Evolutionary conservation across 1,140 invertebrate species (phyloP), one percentile per base, ranked within the genome.

Genomic region (Scaptomyza montana): DNA sequence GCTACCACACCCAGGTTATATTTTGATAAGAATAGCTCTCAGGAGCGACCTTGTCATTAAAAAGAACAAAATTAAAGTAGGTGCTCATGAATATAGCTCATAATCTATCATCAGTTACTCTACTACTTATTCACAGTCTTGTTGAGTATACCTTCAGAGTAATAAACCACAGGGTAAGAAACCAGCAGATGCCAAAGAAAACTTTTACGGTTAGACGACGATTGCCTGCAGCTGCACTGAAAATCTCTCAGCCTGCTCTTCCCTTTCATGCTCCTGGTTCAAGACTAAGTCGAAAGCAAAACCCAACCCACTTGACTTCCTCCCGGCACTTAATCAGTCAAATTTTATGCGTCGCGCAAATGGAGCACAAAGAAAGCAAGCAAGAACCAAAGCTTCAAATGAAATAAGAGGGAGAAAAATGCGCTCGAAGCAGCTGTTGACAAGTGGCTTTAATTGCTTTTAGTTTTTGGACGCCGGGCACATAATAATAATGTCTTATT

Each of bases 321-420:
- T 74, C 47, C 33, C 65, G 46, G 64, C 79, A 87, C 84, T 87
- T 84, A 87, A 87, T 87, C 84, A 87, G 84, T 80, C 73, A 89
- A 84, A 84, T 79, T 89, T 66, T 57, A 49, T 72, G 65, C 53
- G 61, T 28, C 39, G 50, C 70, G 56, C 51, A 33, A 73, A 68
- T 72, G 55, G 25, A 59, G 41, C 49, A 49, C 28, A 39, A 36
- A 45, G 49, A 62, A 62, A 30, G 61, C 39, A 12, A 36, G 36
- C 13, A n/a, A 16, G 47, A 16, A 2, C 30, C 30, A 25, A 16
- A 46, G 12, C 25, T 5, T 2, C 5, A 3, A 54, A 7, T 9
- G 25, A 16, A 16, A 10, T 16, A n/a, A 39, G 33, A 36, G 25
- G 12, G 12, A 46, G 28, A 55, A 25, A 62, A 47, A 9, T 46